These are phyloP conservation scores for Heliconius hermathena DNA, from an alignment of 1,140 invertebrate genomes.

Conservation along the genomic window DNA sequence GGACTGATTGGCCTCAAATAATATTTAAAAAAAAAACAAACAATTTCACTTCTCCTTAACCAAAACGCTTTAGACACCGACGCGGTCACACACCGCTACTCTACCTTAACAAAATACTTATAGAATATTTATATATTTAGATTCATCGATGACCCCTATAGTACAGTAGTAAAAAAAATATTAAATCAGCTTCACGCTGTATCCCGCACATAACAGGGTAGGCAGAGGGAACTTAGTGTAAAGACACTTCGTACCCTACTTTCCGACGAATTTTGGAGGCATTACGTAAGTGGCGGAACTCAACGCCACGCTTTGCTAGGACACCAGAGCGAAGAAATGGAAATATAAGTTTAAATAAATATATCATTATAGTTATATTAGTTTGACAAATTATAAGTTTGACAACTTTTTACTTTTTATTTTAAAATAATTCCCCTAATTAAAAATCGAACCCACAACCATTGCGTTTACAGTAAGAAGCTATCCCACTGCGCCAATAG, in stretches of 20 bases:
- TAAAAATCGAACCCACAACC: background rate
- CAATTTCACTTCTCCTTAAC: background rate
- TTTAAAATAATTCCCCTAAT: background rate
- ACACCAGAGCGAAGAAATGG: background rate
- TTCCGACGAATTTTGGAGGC: background rate
- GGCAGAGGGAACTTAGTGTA: background rate
- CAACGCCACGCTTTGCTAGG: background rate
- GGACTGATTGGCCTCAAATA: no score
- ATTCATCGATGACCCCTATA: background rate
- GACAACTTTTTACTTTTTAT: no score
- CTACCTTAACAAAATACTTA: constrained; percentile 11
- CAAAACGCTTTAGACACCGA: background rate
- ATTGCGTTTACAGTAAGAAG: background rate
- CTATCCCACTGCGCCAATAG: background rate
- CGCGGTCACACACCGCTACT: constrained; percentile 9
- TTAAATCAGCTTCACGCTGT: background rate
- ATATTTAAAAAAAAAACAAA: background rate
- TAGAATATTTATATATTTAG: constrained; percentile 6
- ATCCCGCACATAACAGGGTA: background rate
- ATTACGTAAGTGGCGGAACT: background rate
- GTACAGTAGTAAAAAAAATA: background rate
- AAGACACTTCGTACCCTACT: background rate
- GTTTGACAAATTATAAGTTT: no score
- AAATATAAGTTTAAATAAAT: background rate
- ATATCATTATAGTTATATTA: background rate